Evolutionary conservation across 2,888 invertebrate species (phyloP), one percentile per base, ranked within the genome.

Genomic region (Pristionchus mayeri): DNA sequence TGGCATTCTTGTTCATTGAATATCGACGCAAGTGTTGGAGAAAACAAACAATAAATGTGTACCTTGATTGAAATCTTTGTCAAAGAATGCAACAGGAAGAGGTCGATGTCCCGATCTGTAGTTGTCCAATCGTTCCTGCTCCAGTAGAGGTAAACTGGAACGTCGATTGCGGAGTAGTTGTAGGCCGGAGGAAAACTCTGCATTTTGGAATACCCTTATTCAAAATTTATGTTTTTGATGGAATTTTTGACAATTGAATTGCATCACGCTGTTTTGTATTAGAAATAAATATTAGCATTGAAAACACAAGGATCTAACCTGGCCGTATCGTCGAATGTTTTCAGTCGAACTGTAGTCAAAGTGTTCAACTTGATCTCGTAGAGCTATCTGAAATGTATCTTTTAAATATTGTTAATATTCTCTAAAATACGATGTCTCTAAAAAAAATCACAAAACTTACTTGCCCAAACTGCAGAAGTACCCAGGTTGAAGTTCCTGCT

Each of bases 161-260:
- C 37, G 71, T 71, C 71, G n/a, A 71, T 71, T n/a, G n/a, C n/a
- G 3, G 11, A 24, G 71, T 71, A 71, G 71, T 71, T 71, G 71
- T 71, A 71, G 40, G 44, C 24, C 2, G 71, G 71, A 21, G 71
- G 40, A 18, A 34, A 34, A 6, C 3, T 18, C 63, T 63, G 34
- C 18, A 34, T 40, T 9, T 57, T 57, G 4, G n/a, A 57, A 11
- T 57, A n/a, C 24, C 3, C n/a, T 27, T 57, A 6, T n/a, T n/a
- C 11, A 7, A 3, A 11, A 24, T 21, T 57, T 57, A n/a, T 57
- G 7, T 6, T 11, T 21, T 9, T 11, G 57, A 3, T 3, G 27
- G 16, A 2, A 34, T 2, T 34, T 34, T 34, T 11, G 1, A 11
- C 60, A 7, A 9, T 6, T 16, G 30, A 60, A 16, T 13, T 2